A percentile compares a stretch with the other conserved stretches of the same genome.
Conservation (phyloP, 2,888 invertebrate species). For the Spatulosminthurus flaviceps region DNA sequence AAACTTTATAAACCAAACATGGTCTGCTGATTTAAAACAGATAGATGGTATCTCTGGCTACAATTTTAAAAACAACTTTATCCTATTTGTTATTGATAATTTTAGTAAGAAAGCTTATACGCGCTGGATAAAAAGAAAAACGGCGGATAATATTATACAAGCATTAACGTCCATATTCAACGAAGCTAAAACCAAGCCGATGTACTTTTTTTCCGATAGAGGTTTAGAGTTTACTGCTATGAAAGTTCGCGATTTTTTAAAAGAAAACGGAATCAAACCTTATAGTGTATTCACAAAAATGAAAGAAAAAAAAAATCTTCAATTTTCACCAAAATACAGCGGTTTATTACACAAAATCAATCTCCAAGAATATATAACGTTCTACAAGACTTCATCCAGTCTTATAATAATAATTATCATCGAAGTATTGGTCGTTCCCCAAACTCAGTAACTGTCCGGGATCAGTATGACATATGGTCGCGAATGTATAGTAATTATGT, state of each 20-base stretch:
- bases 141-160: neutral
- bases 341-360: neutral
- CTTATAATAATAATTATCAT: slow-evolving; percentile 20
- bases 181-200: neutral
- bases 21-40: slow-evolving; percentile 14
- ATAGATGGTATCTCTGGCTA: neutral
- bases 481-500: neutral
- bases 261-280: neutral
- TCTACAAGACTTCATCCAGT: neutral
- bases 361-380: neutral
- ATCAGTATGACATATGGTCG: neutral
- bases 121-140: slow-evolving; percentile 12
- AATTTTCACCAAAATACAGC: slow-evolving; percentile 28
- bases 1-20: slow-evolving; percentile 23
- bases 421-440: neutral
- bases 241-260: neutral
- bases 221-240: neutral
- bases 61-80: neutral
- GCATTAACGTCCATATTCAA: slow-evolving; percentile 21
- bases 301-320: no score
- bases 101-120: slow-evolving; percentile 16
- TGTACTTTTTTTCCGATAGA: neutral
- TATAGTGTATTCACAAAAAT: no score
- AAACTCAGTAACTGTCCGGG: neutral
- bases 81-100: slow-evolving; percentile 3